phyloP scores from a whole-genome alignment of 2,797 vertebrate species.

The Onychomys arenicola region DNA sequence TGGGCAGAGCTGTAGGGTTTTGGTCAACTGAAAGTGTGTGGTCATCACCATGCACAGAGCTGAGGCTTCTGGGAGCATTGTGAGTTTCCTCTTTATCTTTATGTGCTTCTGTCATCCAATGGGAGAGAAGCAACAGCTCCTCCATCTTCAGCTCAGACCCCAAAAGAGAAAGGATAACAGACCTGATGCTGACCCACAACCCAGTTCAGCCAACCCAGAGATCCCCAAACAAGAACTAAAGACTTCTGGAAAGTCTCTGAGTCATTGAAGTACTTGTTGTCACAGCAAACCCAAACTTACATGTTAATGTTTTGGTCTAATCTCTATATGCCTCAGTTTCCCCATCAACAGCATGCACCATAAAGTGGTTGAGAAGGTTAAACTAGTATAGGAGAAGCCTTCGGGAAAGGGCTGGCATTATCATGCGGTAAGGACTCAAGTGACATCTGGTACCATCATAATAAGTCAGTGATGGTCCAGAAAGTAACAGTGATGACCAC shows the following conservation, averaged over 20 bases:
- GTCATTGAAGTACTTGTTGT: neutral
- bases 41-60: rapidly evolving
- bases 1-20: neutral
- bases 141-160: neutral
- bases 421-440: neutral
- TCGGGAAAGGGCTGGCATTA: neutral
- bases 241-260: neutral
- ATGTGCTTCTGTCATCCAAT: neutral
- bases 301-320: neutral
- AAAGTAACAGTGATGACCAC: neutral
- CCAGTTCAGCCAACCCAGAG: neutral
- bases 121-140: neutral
- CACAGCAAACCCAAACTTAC: neutral
- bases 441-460: too few relatives aligned
- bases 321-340: neutral
- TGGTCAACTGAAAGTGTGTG: neutral
- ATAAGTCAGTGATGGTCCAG: neutral
- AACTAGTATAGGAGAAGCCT: neutral
- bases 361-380: neutral
- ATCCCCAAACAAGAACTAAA: neutral
- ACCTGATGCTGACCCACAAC: neutral
- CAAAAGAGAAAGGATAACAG: rapidly evolving
- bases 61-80: neutral
- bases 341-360: neutral
- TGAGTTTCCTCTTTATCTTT: neutral